A percentile compares a stretch with the other conserved stretches of the same genome.
Conservation (phyloP, 2,797 vertebrate species). For the Sylvilagus floridanus region DNA sequence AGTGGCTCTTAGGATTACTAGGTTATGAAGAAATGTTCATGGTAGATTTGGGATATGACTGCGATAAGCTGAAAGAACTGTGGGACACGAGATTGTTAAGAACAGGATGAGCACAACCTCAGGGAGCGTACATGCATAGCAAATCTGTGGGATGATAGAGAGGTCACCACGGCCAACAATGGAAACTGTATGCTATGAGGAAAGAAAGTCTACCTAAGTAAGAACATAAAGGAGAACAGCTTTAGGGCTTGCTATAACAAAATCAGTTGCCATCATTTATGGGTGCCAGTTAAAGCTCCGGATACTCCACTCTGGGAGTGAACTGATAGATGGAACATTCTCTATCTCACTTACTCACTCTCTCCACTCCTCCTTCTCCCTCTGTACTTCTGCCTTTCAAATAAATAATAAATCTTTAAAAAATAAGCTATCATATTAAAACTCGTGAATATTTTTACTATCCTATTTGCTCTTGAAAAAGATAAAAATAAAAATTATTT, state of each 20-base stretch:
- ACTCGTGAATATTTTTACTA: neutral
- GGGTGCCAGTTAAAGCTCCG: too few relatives aligned
- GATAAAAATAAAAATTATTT: slow-evolving; percentile 7
- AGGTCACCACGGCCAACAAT: neutral
- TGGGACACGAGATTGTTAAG: neutral
- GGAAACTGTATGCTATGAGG: neutral
- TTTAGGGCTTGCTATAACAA: neutral
- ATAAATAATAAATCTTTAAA: too few relatives aligned
- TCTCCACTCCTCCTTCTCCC: too few relatives aligned
- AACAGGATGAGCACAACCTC: neutral
- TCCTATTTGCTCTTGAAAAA: slow-evolving; percentile 8
- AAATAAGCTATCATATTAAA: neutral
- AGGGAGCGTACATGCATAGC: neutral
- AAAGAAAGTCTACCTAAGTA: neutral
- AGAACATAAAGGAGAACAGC: neutral
- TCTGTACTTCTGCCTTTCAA: too few relatives aligned
- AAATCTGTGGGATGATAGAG: neutral
- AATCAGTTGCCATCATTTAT: neutral
- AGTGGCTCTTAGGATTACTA: neutral
- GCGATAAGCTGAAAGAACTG: neutral
- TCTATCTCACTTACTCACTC: too few relatives aligned
- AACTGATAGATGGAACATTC: too few relatives aligned
- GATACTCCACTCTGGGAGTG: too few relatives aligned
- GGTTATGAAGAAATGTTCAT: neutral
- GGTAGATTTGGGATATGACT: neutral